Conservation (phyloP, 2,113 vertebrate species). For the Apus apus region DNA sequence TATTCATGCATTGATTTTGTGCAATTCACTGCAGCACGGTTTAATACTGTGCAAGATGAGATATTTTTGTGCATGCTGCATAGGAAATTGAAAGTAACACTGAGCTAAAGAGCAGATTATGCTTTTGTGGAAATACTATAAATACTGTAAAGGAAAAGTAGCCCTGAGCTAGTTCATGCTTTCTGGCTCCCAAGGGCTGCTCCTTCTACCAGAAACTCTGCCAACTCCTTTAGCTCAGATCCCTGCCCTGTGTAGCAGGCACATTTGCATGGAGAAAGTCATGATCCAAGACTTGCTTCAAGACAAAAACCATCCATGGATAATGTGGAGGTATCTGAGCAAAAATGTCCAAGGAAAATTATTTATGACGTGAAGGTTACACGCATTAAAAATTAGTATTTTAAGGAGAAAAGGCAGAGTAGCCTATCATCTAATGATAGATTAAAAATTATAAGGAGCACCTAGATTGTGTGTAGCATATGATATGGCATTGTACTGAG, state of each 20-base stretch:
- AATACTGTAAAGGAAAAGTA: background rate
- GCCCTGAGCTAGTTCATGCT: background rate
- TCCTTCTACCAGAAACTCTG: background rate
- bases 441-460: background rate
- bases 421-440: background rate
- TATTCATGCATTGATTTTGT: background rate
- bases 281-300: background rate
- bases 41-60: constrained; percentile 18
- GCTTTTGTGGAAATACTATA: background rate
- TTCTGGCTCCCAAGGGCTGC: background rate
- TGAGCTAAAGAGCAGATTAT: background rate
- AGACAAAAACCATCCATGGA: background rate
- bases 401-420: background rate
- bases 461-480: background rate
- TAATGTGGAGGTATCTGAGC: background rate
- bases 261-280: background rate
- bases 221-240: background rate
- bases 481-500: background rate
- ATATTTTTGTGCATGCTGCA: background rate
- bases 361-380: background rate
- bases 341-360: background rate
- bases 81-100: background rate
- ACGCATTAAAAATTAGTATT: background rate
- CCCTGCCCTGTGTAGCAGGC: background rate
- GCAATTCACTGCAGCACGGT: background rate